Base-by-base conservation (phyloP, 2,888 invertebrate genomes). In the Maniola hyperantus region DNA sequence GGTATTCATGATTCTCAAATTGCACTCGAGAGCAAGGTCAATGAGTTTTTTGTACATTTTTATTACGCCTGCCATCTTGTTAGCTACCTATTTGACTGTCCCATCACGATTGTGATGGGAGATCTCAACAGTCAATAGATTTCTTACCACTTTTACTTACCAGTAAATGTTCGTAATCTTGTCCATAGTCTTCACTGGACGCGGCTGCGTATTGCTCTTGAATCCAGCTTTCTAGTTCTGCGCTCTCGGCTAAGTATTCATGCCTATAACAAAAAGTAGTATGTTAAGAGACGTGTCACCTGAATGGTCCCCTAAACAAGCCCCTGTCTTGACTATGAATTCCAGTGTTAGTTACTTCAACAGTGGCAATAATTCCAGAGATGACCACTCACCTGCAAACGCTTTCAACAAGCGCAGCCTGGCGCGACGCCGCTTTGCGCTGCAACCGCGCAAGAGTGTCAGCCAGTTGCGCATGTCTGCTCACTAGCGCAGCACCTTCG, bases 161-260 rank as follows among this genome's bases (percentile, higher is more conserved):
- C 88, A 97, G 83, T 61, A 98, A 87, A 88, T 98, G 98, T 78
- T 98, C 98, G 78, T 96, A 98, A 84, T 99, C 99, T 83, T 97
- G 97, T 0, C 99, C 99, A 78, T 97, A 98, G 83, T 99, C 99
- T 79, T 98, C 98, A 65, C 97, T 97, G 60, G 96, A 96, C 0
- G 98, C 98, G 0, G 96, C 95, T 61, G 97, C 96, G 79, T 97
- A 95, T 82, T 98, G 97, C 76, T 98, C 98, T 71, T 96, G 95
- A 61, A 99, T 97, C 98, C 98, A 99, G 77, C 95, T 94, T 81
- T 98, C 97, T 50, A 99, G 93, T 79, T 98, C 98, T 2, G 96
- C 96, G 59, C 97, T 97, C 86, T 99, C 98, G 0, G 96, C 93
- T 83, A 98, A 94, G 84, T 98, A 99, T 79, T 98, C 98, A 80